These are phyloP conservation scores for Rotaria macrura DNA, from an alignment of 2,888 invertebrate genomes.

Conservation along the genomic window DNA sequence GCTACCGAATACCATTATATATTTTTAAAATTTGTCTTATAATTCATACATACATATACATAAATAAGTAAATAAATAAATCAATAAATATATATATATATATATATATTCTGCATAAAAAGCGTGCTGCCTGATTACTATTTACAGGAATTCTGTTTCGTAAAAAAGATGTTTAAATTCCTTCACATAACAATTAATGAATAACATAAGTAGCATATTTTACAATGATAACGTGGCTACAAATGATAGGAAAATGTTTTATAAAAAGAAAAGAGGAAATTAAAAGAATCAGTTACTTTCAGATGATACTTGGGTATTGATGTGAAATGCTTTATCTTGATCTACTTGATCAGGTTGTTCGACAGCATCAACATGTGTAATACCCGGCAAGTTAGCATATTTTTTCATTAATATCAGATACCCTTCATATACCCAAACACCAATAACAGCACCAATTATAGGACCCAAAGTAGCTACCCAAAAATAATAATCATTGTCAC, in stretches of 20 bases:
- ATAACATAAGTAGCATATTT: neutral
- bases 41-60: neutral
- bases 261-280: neutral
- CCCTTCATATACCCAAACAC: slow-evolving; percentile 34
- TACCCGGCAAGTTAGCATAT: neutral
- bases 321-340: neutral
- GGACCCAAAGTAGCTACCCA: slow-evolving; percentile 35
- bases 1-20: no score
- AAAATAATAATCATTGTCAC: slow-evolving; percentile 34
- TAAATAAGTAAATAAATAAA: no score
- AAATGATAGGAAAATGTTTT: neutral
- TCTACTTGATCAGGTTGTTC: neutral
- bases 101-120: neutral
- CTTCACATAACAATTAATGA: neutral
- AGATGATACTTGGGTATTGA: neutral
- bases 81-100: neutral
- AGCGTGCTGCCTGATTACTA: neutral
- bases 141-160: neutral
- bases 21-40: no score
- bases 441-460: slow-evolving; percentile 34
- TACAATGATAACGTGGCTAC: neutral
- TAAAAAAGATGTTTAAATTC: neutral
- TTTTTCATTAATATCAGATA: neutral
- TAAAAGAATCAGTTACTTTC: neutral
- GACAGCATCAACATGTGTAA: neutral